Conservation (phyloP, 2,888 invertebrate species). For the Erebia aethiops region DNA sequence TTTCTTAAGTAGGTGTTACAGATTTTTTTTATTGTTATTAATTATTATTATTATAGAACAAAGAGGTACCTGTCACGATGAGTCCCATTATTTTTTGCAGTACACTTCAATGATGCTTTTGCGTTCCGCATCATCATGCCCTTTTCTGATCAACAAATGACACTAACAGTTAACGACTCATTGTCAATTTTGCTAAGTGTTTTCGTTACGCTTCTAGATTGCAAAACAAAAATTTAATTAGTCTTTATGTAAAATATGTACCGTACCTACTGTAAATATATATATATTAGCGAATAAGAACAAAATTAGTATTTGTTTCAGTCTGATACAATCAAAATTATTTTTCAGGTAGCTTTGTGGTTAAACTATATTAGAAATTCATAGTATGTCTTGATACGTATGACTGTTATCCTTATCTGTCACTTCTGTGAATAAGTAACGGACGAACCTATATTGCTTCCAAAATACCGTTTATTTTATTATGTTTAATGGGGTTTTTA, state of each 20-base stretch:
- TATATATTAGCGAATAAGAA: slow-evolving; percentile 20
- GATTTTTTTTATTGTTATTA: not conserved
- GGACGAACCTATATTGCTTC: slow-evolving; percentile 63
- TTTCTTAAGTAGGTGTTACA: not conserved
- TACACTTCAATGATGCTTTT: slow-evolving; percentile 52
- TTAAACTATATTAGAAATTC: slow-evolving; percentile 63
- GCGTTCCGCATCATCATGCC: slow-evolving; percentile 62
- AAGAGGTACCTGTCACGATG: slow-evolving; percentile 1
- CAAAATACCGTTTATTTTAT: slow-evolving; percentile 71
- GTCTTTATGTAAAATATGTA: slow-evolving; percentile 19
- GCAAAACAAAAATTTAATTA: slow-evolving; percentile 52
- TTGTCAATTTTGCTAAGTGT: slow-evolving; percentile 71
- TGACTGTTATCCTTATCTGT: slow-evolving; percentile 73
- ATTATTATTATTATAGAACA: slow-evolving; percentile 6
- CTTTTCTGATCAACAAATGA: slow-evolving; percentile 68
- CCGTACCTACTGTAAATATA: slow-evolving; percentile 27
- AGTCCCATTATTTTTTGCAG: slow-evolving; percentile 53
- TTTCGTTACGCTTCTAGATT: slow-evolving; percentile 54
- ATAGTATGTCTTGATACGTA: slow-evolving; percentile 60
- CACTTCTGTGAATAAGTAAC: slow-evolving; percentile 68
- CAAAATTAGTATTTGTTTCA: not conserved
- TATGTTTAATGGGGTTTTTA: slow-evolving; percentile 69
- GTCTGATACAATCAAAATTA: not conserved
- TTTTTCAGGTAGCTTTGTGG: slow-evolving; percentile 25
- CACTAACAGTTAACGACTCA: slow-evolving; percentile 76